Evolutionary conservation across 2,113 vertebrate species (phyloP), one percentile per base, ranked within the genome.

Genomic region (Saimiri boliviensis): DNA sequence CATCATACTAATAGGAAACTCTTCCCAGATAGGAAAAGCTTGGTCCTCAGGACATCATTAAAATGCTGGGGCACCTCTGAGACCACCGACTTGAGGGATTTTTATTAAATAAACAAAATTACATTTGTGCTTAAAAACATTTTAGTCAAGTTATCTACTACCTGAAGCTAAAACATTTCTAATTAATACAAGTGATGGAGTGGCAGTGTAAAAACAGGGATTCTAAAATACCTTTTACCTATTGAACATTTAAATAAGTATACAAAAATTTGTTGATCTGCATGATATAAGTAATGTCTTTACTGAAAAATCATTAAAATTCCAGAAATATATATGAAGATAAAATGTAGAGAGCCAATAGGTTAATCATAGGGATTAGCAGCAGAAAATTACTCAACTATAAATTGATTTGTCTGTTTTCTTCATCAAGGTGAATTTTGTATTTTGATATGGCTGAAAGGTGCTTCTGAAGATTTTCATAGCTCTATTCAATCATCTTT

Each of bases 81-180:
- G 23, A 86, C 49, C 32, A 95, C 21, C 32, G 6, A 91, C 23
- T 94, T 87, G 11, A 79, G 32, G n/a, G 16, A 0, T 84, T 88
- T 88, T 87, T 86, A 89, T 81, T 89, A 91, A 93, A 60, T 77
- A 80, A 87, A 71, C 47, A 84, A 92, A 85, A 80, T 40, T 85
- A 7, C 42, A n/a, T 52, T 52, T 84, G 74, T 79, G 20, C 25
- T 92, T 89, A 63, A 95, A 94, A 66, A 7, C 35, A 86, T 82
- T 94, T 88, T 66, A 86, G 52, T 60, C 56, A 91, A 95, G 8
- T 94, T 91, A 54, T 93, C 40, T 85, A n/a, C 52, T 56, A 95
- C 27, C 13, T 90, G 3, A 2, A 91, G 30, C 58, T 91, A 68
- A 86, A 92, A 60, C 6, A 60, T 83, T 93, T 96, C 23, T 77